Conservation (phyloP, 2,113 vertebrate species). For the Tragulus kanchil region DNA sequence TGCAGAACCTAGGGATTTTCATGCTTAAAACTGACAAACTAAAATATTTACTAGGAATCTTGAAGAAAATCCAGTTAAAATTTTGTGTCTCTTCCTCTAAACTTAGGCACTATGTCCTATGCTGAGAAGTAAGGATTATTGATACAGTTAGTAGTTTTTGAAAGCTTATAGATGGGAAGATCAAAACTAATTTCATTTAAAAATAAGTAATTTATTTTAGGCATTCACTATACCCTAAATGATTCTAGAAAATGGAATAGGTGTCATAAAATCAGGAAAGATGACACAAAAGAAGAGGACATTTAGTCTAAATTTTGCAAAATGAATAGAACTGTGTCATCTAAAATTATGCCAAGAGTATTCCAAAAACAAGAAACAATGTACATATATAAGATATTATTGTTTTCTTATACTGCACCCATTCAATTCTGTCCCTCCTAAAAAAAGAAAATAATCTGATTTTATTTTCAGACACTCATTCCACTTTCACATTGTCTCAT, state of each 20-base stretch:
- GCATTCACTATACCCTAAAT: neutral
- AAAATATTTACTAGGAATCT: neutral
- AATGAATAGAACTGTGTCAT: neutral
- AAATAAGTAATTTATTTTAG: slow-evolving; percentile 7
- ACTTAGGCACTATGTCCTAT: neutral
- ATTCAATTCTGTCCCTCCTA: neutral
- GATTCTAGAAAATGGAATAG: neutral
- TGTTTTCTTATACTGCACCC: neutral
- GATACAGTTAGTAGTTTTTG: neutral
- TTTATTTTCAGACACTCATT: neutral
- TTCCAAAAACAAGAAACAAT: neutral
- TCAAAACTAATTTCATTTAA: neutral
- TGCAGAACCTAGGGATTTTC: slow-evolving; percentile 11
- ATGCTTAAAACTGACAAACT: neutral
- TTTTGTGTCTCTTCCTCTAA: neutral
- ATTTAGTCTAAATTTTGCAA: slow-evolving; percentile 13
- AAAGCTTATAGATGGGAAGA: neutral
- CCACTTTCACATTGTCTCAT: neutral
- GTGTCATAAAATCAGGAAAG: neutral
- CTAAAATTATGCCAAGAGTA: neutral
- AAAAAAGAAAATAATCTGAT: neutral
- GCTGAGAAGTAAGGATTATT: neutral
- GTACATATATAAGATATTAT: neutral
- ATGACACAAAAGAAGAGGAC: neutral
- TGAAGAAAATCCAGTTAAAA: neutral